Conservation (phyloP, 2,113 vertebrate species). For the Spea multiplicata region DNA sequence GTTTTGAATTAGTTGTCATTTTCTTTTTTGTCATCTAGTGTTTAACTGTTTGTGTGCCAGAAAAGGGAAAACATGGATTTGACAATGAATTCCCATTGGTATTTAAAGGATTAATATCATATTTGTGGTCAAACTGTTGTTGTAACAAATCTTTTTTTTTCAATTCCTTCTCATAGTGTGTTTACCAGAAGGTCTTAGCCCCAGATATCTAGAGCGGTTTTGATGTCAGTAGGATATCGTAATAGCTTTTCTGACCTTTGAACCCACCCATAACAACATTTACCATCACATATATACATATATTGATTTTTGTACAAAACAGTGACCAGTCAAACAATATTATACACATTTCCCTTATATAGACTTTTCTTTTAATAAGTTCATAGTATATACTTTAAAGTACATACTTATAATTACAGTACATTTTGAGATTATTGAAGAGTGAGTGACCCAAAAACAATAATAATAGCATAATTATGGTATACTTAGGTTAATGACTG, state of each 20-base stretch:
- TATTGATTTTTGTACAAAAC: slow-evolving; percentile 39
- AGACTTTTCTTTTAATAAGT: slow-evolving; percentile 8
- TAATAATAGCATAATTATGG: too few species aligned
- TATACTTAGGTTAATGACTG: too few species aligned
- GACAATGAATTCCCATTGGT: neutral
- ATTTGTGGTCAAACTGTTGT: slow-evolving; percentile 6
- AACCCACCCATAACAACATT: slow-evolving; percentile 42
- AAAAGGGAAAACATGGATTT: too few species aligned
- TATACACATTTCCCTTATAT: slow-evolving; percentile 7
- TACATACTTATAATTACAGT: too few species aligned
- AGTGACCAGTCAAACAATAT: slow-evolving; percentile 4
- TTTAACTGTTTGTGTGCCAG: too few species aligned
- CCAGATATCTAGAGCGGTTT: slow-evolving; percentile 34
- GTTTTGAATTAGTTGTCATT: too few species aligned
- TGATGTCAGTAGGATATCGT: slow-evolving; percentile 27
- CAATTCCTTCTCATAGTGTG: neutral
- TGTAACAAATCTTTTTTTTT: slow-evolving; percentile 22
- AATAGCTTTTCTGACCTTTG: slow-evolving; percentile 46
- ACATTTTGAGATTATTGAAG: too few species aligned
- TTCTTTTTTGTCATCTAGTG: too few species aligned
- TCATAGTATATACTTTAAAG: neutral
- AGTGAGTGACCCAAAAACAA: too few species aligned
- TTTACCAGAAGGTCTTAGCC: slow-evolving; percentile 28
- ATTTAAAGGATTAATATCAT: neutral
- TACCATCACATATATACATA: slow-evolving; percentile 25